These are phyloP conservation scores for Triops longicaudatus DNA, from an alignment of 1,140 invertebrate genomes.

Conservation along the genomic window DNA sequence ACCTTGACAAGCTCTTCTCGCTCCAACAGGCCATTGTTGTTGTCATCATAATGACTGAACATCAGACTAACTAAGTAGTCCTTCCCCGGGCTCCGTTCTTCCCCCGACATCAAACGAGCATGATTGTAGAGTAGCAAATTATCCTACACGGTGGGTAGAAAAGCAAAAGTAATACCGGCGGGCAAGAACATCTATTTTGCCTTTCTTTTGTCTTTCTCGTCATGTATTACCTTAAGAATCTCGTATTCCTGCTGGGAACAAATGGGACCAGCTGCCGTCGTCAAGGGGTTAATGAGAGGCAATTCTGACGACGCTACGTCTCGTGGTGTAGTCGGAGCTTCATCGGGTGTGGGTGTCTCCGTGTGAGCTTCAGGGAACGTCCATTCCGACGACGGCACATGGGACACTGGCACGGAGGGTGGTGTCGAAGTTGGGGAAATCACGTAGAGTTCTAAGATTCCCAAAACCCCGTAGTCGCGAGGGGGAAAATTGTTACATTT, in stretches of 20 bases:
- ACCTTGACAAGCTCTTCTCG: constrained; percentile 56
- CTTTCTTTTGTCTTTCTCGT: not conserved
- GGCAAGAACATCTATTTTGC: not conserved
- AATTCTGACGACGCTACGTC: constrained; percentile 1
- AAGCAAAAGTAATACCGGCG: not conserved
- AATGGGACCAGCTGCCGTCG: constrained; percentile 30
- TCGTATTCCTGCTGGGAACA: constrained; percentile 60
- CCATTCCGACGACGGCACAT: constrained; percentile 22
- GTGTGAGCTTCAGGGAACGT: constrained; percentile 7
- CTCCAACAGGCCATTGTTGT: constrained; percentile 59
- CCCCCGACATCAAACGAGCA: constrained; percentile 51
- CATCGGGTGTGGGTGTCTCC: not conserved
- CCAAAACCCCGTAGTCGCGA: not conserved
- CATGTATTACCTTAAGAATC: constrained; percentile 52
- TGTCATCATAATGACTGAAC: constrained; percentile 68
- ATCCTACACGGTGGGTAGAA: constrained; percentile 45
- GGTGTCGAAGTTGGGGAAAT: constrained; percentile 8
- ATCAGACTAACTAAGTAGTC: constrained; percentile 65
- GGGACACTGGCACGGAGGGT: not conserved
- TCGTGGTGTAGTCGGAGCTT: not conserved
- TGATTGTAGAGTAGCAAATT: constrained; percentile 65
- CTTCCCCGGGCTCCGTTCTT: constrained; percentile 41
- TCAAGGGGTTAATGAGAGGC: constrained; percentile 24
- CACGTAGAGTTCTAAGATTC: not conserved
- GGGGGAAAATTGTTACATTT: not conserved